Evolutionary conservation across 2,797 vertebrate genomes (phyloP), one percentile per base, ranked within the genome.

Genomic region (Cyprinella venusta): DNA sequence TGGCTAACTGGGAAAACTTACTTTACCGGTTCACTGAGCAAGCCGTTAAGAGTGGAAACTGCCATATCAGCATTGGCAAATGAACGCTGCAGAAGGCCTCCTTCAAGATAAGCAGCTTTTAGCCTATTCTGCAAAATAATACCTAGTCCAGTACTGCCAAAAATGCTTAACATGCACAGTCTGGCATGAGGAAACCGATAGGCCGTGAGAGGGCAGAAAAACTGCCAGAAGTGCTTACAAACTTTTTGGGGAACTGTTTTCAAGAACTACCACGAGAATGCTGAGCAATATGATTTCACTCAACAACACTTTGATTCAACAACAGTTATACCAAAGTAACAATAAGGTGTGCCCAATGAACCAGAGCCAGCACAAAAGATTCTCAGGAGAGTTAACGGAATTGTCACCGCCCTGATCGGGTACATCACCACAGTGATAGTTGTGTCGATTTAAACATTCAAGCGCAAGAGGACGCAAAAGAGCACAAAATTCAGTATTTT

Each of bases 101-200:
- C 88, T 89, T 91, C 86, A 89, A 91, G 90, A 94, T 93, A 92
- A 92, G 92, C 92, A 91, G 88, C 89, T 89, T 92, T 92, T 91
- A 76, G 85, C 82, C 87, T 87, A 88, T 87, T 92, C 91, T 90
- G 89, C 91, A 92, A 92, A 92, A 92, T 86, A 85, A 90, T 88
- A 87, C 85, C 89, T 87, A 83, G 72, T 83, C 71, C 83, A 84
- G 86, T 67, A 50, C 83, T 69, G 87, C 85, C 85, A 90, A 87
- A 93, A 90, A 26, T 91, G 92, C 92, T 91, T 88, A 88, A 93
- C 88, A 92, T 90, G 92, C 92, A 93, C 87, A 89, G 89, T 88
- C 89, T 87, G 69, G 68, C 72, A 83, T 87, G 65, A 84, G 54
- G 72, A 82, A 82, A 72, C 77, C 76, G 54, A 83, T 38, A 79